phyloP scores from a whole-genome alignment of 2,888 invertebrate species.

The Lutraria lutraria region DNA sequence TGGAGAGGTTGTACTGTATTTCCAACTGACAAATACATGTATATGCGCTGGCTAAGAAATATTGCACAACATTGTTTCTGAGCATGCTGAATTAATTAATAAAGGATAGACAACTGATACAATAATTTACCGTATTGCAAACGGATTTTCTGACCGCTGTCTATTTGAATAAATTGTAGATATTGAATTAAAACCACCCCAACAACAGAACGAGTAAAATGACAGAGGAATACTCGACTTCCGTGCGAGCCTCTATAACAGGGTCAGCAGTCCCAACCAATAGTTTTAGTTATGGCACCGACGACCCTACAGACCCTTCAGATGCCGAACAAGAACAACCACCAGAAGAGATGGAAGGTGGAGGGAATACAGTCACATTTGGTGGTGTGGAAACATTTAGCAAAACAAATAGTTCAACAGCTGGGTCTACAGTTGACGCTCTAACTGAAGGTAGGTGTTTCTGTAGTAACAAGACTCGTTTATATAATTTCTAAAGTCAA shows the following conservation, averaged over 20 bases:
- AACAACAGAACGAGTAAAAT: constrained; percentile 8
- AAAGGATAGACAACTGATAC: too few relatives aligned
- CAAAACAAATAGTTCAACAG: constrained; percentile 51
- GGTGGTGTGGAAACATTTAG: constrained; percentile 68
- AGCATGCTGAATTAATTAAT: too few relatives aligned
- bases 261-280: constrained; percentile 52
- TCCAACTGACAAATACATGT: too few relatives aligned
- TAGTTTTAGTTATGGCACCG: constrained; percentile 46
- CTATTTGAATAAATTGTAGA: background rate
- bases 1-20: too few relatives aligned
- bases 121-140: too few relatives aligned
- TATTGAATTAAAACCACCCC: background rate
- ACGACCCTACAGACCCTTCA: background rate
- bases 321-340: background rate
- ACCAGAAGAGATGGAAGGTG: constrained; percentile 39
- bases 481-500: too few relatives aligned
- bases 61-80: too few relatives aligned
- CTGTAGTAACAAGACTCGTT: background rate
- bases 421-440: constrained; percentile 38
- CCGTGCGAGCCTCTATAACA: constrained; percentile 54
- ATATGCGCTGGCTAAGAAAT: too few relatives aligned
- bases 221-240: constrained; percentile 49
- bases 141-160: background rate
- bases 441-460: constrained; percentile 39
- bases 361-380: constrained; percentile 65